A percentile compares a stretch with the other conserved stretches of the same genome.
Evolutionary conservation across 2,113 vertebrate species (phyloP).

Genomic region (Aythya baeri): DNA sequence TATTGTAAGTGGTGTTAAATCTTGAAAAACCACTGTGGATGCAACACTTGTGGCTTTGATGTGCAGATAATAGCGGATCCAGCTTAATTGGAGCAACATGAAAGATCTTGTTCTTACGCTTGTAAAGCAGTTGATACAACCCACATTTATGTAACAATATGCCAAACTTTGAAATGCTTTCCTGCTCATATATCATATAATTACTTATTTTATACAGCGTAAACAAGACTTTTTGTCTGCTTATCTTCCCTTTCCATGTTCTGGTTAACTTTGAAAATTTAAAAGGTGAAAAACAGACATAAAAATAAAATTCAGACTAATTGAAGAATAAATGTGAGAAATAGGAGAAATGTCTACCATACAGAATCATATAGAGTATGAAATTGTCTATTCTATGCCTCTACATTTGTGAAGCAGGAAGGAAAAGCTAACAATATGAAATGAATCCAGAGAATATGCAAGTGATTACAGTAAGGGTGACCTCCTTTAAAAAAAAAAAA

Average conservation of each 20-base stretch:
- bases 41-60: conserved; percentile 27
- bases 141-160: background rate
- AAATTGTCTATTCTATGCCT: background rate
- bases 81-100: conserved; percentile 16
- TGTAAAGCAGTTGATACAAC: conserved; percentile 19
- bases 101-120: conserved; percentile 19
- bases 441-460: background rate
- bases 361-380: background rate
- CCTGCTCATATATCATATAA: background rate
- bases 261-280: background rate
- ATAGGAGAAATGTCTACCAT: background rate
- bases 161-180: conserved; percentile 17
- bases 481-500: background rate
- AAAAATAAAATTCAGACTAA: background rate
- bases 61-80: conserved; percentile 3
- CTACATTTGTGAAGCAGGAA: background rate
- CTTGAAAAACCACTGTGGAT: background rate
- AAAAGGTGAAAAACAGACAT: background rate
- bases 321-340: background rate
- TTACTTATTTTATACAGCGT: background rate
- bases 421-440: background rate
- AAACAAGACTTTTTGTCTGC: background rate
- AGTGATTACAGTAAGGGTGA: background rate
- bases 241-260: background rate
- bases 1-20: background rate